Base-by-base conservation (phyloP, 2,113 vertebrate species). In the Paraplagusia blochii region DNA sequence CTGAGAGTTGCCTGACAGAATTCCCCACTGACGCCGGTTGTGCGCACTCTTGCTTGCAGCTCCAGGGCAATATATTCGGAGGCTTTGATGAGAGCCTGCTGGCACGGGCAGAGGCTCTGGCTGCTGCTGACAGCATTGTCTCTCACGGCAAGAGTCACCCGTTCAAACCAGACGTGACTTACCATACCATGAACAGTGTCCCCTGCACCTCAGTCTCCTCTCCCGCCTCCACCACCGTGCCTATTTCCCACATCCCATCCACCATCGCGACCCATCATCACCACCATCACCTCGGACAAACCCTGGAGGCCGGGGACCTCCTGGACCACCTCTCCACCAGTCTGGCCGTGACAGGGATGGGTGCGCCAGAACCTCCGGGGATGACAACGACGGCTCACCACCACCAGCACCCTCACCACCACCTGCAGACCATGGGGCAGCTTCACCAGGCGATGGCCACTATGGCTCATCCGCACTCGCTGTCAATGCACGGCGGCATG, bases 61-160 rank as follows among this genome's bases (percentile, higher is more conserved):
- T 98, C 83, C 96, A 97, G 94, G 94, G 92, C 91, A 96, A 95
- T 95, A 94, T 98, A 93, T 98, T 98, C 80, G 94, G 93, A 80
- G 93, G 95, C 92, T 96, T 98, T 87, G 96, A 98, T 92, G 96
- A 97, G 90, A 96, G 90, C 87, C 93, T 97, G 89, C 92, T 97
- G 93, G 95, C 94, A 83, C 95, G 95, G 86, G 94, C 95, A 59
- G 95, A 97, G 90, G 95, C 94, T 91, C 91, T 98, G 93, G 95
- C 94, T 81, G 94, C 95, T 72, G 95, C 93, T 85, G 95, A 98
- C 82, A 91, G 81, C 84, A 79, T 95, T 79, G 93, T 90, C 88
- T 92, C 94, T 65, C 95, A 94, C 90, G 90, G 91, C 90, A 95
- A 96, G 89, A 93, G 89, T 83, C 94, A 94, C 76, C 92, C 89